Evolutionary conservation across 1,140 invertebrate species (phyloP), one percentile per base, ranked within the genome.

Genomic region (Tetraneura akinire): DNA sequence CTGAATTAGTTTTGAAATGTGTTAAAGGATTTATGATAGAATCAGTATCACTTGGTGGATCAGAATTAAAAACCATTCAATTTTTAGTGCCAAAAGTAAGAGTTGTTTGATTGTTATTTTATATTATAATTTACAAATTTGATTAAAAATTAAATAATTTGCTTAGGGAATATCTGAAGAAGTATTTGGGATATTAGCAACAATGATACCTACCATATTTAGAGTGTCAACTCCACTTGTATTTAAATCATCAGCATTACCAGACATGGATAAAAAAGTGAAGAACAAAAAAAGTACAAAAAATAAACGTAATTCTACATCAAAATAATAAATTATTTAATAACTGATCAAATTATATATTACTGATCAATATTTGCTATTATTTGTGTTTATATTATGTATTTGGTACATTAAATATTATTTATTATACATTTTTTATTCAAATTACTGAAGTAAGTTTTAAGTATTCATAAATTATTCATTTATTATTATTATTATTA

Each of bases 11-110:
- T 80, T 96, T 98, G 84, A 99, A 99, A 87, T 99, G 97, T 88
- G 93, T 98, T 23, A 99, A 99, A 89, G 98, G 97, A 0, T 99
- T 98, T 86, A 97, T 99, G 94, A 98, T 99, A 85, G 97, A 99
- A 88, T 96, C 96, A 90, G 92, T 94, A 9, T 94, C 93, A 1
- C 94, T 91, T 91, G 94, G 95, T 81, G 95, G 94, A 23, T 93
- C 95, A 16, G 94, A 96, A 85, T 90, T 96, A 37, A 92, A 93
- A 84, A 97, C 94, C 86, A 88, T 95, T 55, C 93, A 95, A 85
- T 94, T 95, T 86, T 85, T 94, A 76, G 90, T 95, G 14, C 93
- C 93, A 29, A 89, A 91, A 87, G 92, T 92, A 86, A 85, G 83
- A 82, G 6, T 66, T 66, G 49, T 64, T 80, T 32, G 5, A 71